Evolutionary conservation across 2,888 invertebrate species (phyloP).

Genomic region (Torymus aiolomorphi): DNA sequence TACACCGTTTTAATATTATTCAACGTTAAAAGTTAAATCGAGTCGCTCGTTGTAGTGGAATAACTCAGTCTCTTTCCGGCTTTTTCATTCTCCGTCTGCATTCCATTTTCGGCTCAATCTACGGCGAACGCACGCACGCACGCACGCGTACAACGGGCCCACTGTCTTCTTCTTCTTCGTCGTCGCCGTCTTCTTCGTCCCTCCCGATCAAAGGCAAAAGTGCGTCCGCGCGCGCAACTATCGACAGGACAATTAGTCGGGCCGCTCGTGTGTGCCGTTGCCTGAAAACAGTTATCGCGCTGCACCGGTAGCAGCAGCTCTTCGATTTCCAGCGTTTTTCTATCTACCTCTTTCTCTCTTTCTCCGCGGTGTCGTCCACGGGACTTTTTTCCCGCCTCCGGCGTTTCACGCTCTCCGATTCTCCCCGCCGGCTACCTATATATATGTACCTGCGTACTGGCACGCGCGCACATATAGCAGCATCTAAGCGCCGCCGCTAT

Average conservation of each 20-base stretch:
- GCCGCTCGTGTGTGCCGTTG: constrained; percentile 6
- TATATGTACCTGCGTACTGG: neutral
- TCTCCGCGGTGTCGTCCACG: neutral
- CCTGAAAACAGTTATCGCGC: constrained; percentile 39
- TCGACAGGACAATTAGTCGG: constrained; percentile 53
- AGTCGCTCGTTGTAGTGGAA: neutral
- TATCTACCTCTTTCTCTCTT: no score
- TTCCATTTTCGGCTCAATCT: constrained; percentile 18
- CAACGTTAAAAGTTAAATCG: constrained; percentile 44
- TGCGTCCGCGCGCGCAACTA: constrained; percentile 1
- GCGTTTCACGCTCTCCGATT: constrained; percentile 7
- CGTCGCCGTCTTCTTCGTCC: neutral
- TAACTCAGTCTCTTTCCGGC: constrained; percentile 24
- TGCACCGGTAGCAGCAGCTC: neutral
- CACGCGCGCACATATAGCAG: neutral
- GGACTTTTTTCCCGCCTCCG: neutral
- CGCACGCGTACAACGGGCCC: no score
- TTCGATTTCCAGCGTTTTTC: no score
- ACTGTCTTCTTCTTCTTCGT: no score
- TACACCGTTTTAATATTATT: constrained; percentile 51
- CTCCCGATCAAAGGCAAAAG: constrained; percentile 10
- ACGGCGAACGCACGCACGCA: neutral
- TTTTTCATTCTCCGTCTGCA: neutral
- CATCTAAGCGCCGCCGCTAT: no score
- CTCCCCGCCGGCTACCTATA: neutral